Evolutionary conservation across 1,140 invertebrate species (phyloP).

Genomic region (Trichoplusia ni): DNA sequence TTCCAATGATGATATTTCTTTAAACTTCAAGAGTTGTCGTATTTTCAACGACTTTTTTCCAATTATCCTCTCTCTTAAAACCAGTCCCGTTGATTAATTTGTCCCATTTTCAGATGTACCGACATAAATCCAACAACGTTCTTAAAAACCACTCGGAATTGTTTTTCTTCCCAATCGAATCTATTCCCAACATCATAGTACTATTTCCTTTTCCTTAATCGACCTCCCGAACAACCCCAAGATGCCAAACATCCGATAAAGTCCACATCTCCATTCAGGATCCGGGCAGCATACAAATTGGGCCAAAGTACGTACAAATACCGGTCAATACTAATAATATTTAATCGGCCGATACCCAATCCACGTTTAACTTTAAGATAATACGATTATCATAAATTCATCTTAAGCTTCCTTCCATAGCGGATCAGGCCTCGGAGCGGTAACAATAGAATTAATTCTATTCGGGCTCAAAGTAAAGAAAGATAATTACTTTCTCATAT

Average conservation of each 20-base stretch:
- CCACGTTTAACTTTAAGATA: constrained; percentile 27
- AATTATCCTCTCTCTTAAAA: no score
- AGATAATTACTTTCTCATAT: constrained; percentile 32
- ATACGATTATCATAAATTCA: constrained; percentile 32
- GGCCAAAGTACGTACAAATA: background rate
- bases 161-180: no score
- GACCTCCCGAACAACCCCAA: background rate
- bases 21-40: no score
- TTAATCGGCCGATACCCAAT: constrained; percentile 18
- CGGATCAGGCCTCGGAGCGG: constrained; percentile 9
- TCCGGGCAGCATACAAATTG: background rate
- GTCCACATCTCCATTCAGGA: background rate
- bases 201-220: background rate
- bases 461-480: constrained; percentile 7
- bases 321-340: constrained; percentile 15
- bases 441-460: constrained; percentile 29
- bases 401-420: background rate
- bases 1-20: no score
- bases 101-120: no score
- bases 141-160: no score
- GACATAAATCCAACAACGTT: no score
- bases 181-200: background rate
- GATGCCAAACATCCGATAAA: constrained; percentile 2
- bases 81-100: no score
- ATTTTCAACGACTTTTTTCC: no score